phyloP scores from a whole-genome alignment of 2,888 invertebrate species.

The Drosophila bunnanda region DNA sequence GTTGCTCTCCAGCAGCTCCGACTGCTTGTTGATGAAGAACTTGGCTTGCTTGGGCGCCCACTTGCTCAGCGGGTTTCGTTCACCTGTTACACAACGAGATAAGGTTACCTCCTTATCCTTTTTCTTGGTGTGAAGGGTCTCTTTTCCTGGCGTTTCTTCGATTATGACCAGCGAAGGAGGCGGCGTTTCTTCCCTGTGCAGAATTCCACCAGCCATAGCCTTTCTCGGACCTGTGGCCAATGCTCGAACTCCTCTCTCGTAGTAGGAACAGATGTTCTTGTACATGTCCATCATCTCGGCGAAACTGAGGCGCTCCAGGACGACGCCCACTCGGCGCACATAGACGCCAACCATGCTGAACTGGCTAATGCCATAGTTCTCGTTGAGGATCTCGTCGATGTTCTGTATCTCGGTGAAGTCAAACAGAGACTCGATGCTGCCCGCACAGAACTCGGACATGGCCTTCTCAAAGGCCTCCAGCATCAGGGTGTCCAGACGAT shows the following conservation, averaged over 20 bases:
- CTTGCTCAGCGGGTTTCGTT: conserved; percentile 86
- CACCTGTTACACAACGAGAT: conserved; percentile 12
- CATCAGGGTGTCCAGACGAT: conserved; percentile 80
- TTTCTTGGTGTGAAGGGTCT: conserved; percentile 19
- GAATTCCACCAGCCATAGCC: conserved; percentile 58
- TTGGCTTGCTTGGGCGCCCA: conserved; percentile 96
- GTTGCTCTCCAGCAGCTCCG: conserved; percentile 91
- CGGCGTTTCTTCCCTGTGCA: conserved; percentile 55
- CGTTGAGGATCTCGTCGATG: conserved; percentile 87
- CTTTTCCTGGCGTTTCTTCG: conserved; percentile 2
- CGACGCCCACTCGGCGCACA: conserved; percentile 91
- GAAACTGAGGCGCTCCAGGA: conserved; percentile 93
- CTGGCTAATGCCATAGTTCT: conserved; percentile 84
- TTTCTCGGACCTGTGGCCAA: conserved; percentile 67
- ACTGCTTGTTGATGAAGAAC: conserved; percentile 94
- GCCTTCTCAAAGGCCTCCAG: conserved; percentile 86
- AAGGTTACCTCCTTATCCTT: conserved; percentile 13
- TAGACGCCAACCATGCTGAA: conserved; percentile 89
- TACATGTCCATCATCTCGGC: conserved; percentile 91
- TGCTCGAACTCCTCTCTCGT: conserved; percentile 84
- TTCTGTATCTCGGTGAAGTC: conserved; percentile 88
- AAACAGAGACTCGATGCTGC: conserved; percentile 88
- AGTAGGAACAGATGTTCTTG: conserved; percentile 89
- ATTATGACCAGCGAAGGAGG: conserved; percentile 10
- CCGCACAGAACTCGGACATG: conserved; percentile 85